These are phyloP conservation scores for Pammene aurita DNA, from an alignment of 2,888 invertebrate species.

Conservation along the genomic window DNA sequence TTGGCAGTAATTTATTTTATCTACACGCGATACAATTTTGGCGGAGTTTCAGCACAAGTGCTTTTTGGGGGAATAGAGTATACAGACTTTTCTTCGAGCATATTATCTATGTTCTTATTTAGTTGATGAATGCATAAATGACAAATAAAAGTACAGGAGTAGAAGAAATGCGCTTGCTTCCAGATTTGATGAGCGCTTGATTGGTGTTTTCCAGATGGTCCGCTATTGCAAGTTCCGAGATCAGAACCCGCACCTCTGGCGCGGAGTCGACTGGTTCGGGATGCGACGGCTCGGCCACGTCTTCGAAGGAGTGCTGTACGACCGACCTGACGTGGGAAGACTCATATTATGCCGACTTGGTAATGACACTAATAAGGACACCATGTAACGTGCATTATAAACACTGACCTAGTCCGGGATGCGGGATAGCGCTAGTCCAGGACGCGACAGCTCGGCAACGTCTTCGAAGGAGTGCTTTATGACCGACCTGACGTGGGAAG, in stretches of 20 bases:
- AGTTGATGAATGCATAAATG: too few species aligned
- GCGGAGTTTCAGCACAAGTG: too few species aligned
- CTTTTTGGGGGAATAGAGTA: too few species aligned
- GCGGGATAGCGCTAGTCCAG: constrained; percentile 71
- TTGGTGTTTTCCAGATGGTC: constrained; percentile 81
- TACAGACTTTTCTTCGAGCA: too few species aligned
- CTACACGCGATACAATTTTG: too few species aligned
- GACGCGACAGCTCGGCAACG: constrained; percentile 85
- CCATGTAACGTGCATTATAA: too few species aligned
- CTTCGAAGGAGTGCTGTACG: constrained; percentile 84
- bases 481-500: constrained; percentile 82
- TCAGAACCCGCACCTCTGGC: constrained; percentile 86
- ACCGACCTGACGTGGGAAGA: constrained; percentile 82
- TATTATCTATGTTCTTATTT: too few species aligned
- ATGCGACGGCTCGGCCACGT: constrained; percentile 85
- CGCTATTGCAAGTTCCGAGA: constrained; percentile 89
- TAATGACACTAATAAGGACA: constrained; percentile 52
- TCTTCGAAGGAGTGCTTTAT: constrained; percentile 84
- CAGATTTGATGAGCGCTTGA: too few species aligned
- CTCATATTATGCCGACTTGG: constrained; percentile 88
- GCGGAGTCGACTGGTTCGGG: constrained; percentile 85
- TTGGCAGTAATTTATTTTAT: too few species aligned
- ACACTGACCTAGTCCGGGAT: too few species aligned
- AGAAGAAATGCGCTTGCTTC: too few species aligned
- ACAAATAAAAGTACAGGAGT: too few species aligned